These are phyloP conservation scores for Brevimyrus niger DNA, from an alignment of 2,113 vertebrate genomes.

Conservation along the genomic window DNA sequence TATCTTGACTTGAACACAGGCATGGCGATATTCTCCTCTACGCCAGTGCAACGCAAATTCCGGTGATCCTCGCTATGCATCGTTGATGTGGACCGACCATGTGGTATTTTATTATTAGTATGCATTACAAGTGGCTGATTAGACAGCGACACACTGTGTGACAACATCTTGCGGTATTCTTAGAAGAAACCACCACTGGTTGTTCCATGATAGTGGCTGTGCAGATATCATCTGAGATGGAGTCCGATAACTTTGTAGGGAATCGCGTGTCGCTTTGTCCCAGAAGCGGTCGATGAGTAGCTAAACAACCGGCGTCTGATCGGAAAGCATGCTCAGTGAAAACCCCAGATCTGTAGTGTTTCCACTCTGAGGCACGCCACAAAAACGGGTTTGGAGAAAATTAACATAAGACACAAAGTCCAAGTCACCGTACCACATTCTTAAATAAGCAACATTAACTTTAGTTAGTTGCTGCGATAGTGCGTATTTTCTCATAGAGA, in stretches of 20 bases:
- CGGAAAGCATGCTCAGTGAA: neutral
- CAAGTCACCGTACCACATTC: neutral
- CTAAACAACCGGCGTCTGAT: neutral
- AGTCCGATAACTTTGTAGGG: neutral
- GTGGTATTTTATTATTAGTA: neutral
- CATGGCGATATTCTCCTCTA: neutral
- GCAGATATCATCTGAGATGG: slow-evolving; percentile 10
- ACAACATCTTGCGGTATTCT: neutral
- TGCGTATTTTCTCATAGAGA: neutral
- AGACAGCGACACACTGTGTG: neutral
- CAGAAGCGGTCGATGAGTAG: neutral
- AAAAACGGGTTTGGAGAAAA: neutral
- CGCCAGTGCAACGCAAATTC: neutral
- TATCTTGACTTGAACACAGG: slow-evolving; percentile 36
- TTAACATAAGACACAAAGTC: neutral
- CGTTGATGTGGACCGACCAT: neutral
- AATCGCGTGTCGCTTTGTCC: neutral
- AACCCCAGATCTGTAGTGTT: neutral
- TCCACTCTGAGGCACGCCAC: neutral
- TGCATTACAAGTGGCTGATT: neutral
- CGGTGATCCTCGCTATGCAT: neutral
- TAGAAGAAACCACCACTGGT: neutral
- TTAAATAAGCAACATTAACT: neutral
- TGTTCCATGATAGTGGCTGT: neutral
- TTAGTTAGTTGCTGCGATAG: neutral